Base-by-base conservation (phyloP, 1,140 invertebrate species). In the Trypoxylus dichotomus region DNA sequence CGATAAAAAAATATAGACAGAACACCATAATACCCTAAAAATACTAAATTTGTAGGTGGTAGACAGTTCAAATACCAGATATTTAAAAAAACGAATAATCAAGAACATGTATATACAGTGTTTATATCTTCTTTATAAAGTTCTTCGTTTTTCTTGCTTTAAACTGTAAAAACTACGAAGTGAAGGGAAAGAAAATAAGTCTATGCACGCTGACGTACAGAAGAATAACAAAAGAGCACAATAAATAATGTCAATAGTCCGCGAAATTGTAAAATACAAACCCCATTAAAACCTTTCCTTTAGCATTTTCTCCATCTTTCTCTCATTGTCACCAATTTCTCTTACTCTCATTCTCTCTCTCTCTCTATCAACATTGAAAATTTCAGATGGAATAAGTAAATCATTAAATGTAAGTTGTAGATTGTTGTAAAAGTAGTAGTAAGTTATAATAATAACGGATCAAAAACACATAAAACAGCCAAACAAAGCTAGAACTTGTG, bases 401-500 rank as follows among this genome's bases (percentile, higher is more conserved):
- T 21, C 3, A 15, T 47, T 47, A 47, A 47, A 47, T 47, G n/a
- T 47, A 47, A 47, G 15, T 47, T n/a, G 43, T 47, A 47, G 13
- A 13, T 47, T 47, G 43, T 47, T 13, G 13, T 47, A 47, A 13
- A 7, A 47, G 13, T 47, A 47, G n/a, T 47, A 3, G 43, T 47
- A 47, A 47, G n/a, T 37, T 37, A 8, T 5, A 47, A 47, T 13
- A 47, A 13, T 19, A 47, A 47, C 43, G 43, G 43, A 47, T 47
- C 13, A 13, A 13, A 47, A 47, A 47, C 13, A 47, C 43, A 19
- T 13, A 47, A 47, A 47, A 47, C 3, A 47, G 19, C 1, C 7
- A 19, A 63, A 25, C 3, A 3, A 24, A 63, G 24, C 25, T 83
- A 85, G 78, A 84, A 84, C 77, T 85, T 85, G 77, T 85, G 84